A percentile compares a stretch with the other conserved stretches of the same genome.
Evolutionary conservation across 2,113 vertebrate genomes (phyloP).

Genomic region (Lepisosteus oculatus): DNA sequence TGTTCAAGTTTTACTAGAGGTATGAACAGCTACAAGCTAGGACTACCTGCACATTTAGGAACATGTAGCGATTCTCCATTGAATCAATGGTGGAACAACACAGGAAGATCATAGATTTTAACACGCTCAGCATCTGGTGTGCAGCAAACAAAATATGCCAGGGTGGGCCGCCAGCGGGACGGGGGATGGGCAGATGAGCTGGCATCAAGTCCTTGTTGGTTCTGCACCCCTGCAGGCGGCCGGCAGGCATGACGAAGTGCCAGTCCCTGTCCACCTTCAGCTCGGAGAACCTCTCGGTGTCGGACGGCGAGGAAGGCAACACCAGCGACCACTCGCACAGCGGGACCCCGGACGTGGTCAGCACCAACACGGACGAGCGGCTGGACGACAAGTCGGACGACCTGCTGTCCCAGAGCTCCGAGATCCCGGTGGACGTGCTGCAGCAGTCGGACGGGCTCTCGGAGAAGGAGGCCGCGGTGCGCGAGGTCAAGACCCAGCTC

Average conservation of each 20-base stretch:
- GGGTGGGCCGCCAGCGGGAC: no score
- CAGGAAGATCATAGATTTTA: no score
- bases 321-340: conserved; percentile 88
- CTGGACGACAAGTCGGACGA: conserved; percentile 84
- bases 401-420: conserved; percentile 81
- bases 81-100: no score
- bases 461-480: conserved; percentile 70
- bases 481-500: conserved; percentile 71
- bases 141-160: no score
- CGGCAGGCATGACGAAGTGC: conserved; percentile 76
- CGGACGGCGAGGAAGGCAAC: conserved; percentile 87
- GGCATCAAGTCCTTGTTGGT: no score
- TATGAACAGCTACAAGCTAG: no score
- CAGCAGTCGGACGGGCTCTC: conserved; percentile 70
- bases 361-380: conserved; percentile 85
- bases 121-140: no score
- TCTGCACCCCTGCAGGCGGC: conserved; percentile 56
- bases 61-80: no score
- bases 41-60: no score
- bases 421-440: conserved; percentile 77
- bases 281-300: conserved; percentile 82
- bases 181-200: no score
- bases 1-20: no score
- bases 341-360: conserved; percentile 84
- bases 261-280: conserved; percentile 89